Base-by-base conservation (phyloP, 2,113 vertebrate genomes). In the Myiozetetes cayanensis region DNA sequence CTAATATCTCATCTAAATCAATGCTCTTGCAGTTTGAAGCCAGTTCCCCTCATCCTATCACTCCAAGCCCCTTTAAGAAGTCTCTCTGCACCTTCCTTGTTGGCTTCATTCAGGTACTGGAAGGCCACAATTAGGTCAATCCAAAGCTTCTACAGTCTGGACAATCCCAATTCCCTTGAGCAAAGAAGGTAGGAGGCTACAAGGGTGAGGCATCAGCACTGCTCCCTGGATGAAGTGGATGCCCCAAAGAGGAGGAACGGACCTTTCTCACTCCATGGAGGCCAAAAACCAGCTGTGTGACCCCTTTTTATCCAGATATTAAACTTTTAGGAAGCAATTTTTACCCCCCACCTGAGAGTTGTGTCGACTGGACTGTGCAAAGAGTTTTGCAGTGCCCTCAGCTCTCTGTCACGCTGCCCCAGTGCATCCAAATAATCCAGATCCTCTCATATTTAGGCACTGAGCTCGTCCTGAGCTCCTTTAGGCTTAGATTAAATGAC, bases 211-310 rank as follows among this genome's bases (percentile, higher is more conserved):
- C 12, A 55, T 33, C n/a, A 84, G 30, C 46, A 68, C 8, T 5
- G 13, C 3, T 12, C 21, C 61, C 49, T 0, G 1, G 16, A 28
- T 30, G 27, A 55, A 61, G 14, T 11, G 33, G 25, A 7, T 68
- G 58, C 10, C 28, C 18, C 27, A 62, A 3, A 20, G 0, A 77
- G 23, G 37, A 70, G n/a, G 37, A 71, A 75, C 17, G 1, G n/a
- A 90, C 25, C 52, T 4, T 0, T 22, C 17, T 65, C 12, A 1
- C 12, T 33, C 56, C 56, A 12, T 0, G 2, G 44, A 24, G 0
- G 43, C 20, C 14, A 67, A 31, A 75, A 39, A 41, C 0, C 37
- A 72, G 3, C 27, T 6, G 43, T 62, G 43, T 49, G 30, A 23
- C 25, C 3, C 9, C 20, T 8, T 53, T 10, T 59, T 77, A 50